Base-by-base conservation (phyloP, 2,888 invertebrate genomes). In the Amphipoea lucens region DNA sequence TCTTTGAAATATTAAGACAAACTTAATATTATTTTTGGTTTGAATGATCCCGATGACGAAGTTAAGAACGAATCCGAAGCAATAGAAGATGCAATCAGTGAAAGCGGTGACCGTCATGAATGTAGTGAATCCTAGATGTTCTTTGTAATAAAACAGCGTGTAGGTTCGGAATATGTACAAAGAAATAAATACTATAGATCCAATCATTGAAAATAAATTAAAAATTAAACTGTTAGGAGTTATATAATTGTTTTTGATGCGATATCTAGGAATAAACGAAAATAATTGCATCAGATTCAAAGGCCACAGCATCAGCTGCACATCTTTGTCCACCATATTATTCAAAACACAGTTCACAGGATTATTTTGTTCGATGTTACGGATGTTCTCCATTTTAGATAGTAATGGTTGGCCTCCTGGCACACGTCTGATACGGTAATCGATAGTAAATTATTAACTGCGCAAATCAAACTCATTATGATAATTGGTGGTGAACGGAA, bases 221-320 rank as follows among this genome's bases (percentile, higher is more conserved):
- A 2, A 29, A 3, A 65, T 20, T 4, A 65, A 6, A 54, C 45
- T 76, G 20, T 69, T 79, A 4, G 78, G 63, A 51, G 36, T 36
- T 7, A 79, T 76, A 1, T 0, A n/a, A 40, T 70, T 69, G 11
- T 76, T 76, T 65, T 65, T 48, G 4, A 79, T 79, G 45, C 77
- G 45, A 40, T 79, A 79, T 65, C 4, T 69, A 6, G 76, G 63
- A 40, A 36, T 4, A 6, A 29, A 65, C 9, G 69, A 57, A 45
- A 76, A 11, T 0, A 57, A 20, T 40, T 79, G 77, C 54, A 65
- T 40, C 14, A 76, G 6, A 40, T 70, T 79, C n/a, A 79, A 65
- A 70, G 79, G 79, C 65, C 11, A 9, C 5, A 79, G 29, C 79
- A 78, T 66, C 14, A 51, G 17, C 42, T 77, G 78, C 12, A 79